Evolutionary conservation across 2,113 vertebrate species (phyloP).

Genomic region (Sylvietta virens): DNA sequence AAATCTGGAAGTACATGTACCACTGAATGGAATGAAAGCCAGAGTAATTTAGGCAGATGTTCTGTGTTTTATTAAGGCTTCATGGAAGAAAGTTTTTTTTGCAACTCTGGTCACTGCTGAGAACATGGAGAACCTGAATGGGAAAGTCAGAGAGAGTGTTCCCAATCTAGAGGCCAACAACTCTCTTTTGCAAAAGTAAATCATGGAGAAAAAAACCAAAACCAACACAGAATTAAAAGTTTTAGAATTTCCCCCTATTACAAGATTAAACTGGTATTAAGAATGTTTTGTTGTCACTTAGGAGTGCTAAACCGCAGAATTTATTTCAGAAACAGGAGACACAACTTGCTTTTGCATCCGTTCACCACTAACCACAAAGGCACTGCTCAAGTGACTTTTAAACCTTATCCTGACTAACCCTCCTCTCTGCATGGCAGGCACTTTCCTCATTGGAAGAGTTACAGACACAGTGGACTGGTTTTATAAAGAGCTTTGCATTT

Average conservation of each 20-base stretch:
- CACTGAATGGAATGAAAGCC: background rate
- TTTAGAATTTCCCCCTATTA: background rate
- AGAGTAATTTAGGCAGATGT: background rate
- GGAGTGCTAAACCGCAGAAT: background rate
- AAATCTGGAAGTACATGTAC: background rate
- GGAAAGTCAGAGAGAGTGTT: background rate
- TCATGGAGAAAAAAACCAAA: accelerated
- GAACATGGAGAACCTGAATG: background rate
- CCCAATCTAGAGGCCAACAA: background rate
- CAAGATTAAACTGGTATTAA: background rate
- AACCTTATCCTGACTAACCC: background rate
- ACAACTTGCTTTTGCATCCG: background rate
- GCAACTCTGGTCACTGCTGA: background rate
- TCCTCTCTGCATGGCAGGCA: background rate
- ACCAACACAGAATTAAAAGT: background rate
- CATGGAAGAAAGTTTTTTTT: background rate
- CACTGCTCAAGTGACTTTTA: background rate
- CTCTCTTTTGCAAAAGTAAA: background rate
- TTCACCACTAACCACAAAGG: background rate
- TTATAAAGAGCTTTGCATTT: background rate
- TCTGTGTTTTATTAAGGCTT: background rate
- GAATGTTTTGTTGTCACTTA: background rate
- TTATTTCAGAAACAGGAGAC: background rate
- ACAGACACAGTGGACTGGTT: background rate
- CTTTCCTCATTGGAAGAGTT: accelerated